Base-by-base conservation (phyloP, 2,797 vertebrate species). In the Triplophysa bombifrons region DNA sequence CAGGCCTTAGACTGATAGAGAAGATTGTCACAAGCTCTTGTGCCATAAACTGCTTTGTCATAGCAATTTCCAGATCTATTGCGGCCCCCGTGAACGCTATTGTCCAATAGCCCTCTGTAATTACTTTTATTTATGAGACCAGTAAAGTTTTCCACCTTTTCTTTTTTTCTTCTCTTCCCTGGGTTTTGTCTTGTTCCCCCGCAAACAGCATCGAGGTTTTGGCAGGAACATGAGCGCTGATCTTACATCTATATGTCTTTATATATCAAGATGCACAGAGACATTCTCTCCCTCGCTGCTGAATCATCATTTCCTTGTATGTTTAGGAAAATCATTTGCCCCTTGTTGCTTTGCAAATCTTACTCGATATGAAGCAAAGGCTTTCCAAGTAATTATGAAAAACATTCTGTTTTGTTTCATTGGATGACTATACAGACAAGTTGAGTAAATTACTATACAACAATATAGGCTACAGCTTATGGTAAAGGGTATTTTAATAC, bases 11-110 rank as follows among this genome's bases (percentile, higher is more conserved):
- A 60, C 22, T 60, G 41, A 69, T 68, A 48, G 53, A 44, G 25
- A 48, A 77, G 75, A 77, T 50, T 30, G 51, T 68, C 34, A 67
- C 51, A 48, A 22, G 19, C 74, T 60, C 13, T 34, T 77, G 75
- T 60, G 65, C 65, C 41, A 27, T 76, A 73, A 83, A 69, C 22
- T 72, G 81, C 67, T 78, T 75, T 74, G 74, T 86, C 82, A 81
- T 58, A 46, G 78, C 64, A 61, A 50, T 78, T 78, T 80, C 38
- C 72, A 30, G 22, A 56, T 53, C 51, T 13, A 1, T 27, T 61
- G 19, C 58, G 48, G 22, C 34, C 30, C 38, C 82, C 60, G 50
- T 58, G 19, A 41, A 73, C 67, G 20, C 50, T 41, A 20, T 63
- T 46, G 22, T 80, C 66, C 68, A 30, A 9, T 48, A 30, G 60